A percentile compares a stretch with the other conserved stretches of the same genome.
Conservation (phyloP, 2,113 vertebrate genomes). For the Cavia aperea region DNA sequence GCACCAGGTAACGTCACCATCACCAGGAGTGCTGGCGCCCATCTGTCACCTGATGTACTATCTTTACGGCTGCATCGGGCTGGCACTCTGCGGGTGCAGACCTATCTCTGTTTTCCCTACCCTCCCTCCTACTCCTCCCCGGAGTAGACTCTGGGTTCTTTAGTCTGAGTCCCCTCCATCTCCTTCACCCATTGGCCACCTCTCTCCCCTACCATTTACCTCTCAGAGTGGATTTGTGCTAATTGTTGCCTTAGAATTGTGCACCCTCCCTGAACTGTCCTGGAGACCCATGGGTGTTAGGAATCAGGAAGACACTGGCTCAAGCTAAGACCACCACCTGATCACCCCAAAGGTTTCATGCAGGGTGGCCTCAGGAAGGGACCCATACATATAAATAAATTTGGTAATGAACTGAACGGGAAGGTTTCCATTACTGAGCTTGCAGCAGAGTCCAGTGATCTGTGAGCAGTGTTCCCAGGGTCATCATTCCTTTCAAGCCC, state of each 20-base stretch:
- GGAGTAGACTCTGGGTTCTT: neutral
- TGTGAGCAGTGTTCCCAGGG: neutral
- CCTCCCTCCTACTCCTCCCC: rapidly evolving
- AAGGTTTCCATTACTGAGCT: neutral
- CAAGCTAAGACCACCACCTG: neutral
- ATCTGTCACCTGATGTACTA: conserved; percentile 30
- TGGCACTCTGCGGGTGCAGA: neutral
- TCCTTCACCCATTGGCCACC: neutral
- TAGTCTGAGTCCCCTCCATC: neutral
- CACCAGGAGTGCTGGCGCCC: conserved; percentile 18
- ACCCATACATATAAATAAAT: neutral
- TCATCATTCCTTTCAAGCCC: neutral
- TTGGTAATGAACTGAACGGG: neutral
- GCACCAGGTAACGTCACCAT: neutral
- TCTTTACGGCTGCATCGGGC: conserved; percentile 2
- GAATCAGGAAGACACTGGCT: neutral
- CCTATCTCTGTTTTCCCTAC: neutral
- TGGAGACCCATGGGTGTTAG: neutral
- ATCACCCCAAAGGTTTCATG: neutral
- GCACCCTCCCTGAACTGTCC: neutral
- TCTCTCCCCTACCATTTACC: neutral
- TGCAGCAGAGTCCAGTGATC: neutral
- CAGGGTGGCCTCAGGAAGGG: neutral
- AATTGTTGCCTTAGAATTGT: conserved; percentile 15
- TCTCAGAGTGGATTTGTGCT: neutral